Percentiles rank a stretch among this genome's conserved stretches.
These are phyloP conservation scores for Rhynchopsitta pachyrhyncha DNA, from an alignment of 2,113 vertebrate genomes.

Conservation along the genomic window DNA sequence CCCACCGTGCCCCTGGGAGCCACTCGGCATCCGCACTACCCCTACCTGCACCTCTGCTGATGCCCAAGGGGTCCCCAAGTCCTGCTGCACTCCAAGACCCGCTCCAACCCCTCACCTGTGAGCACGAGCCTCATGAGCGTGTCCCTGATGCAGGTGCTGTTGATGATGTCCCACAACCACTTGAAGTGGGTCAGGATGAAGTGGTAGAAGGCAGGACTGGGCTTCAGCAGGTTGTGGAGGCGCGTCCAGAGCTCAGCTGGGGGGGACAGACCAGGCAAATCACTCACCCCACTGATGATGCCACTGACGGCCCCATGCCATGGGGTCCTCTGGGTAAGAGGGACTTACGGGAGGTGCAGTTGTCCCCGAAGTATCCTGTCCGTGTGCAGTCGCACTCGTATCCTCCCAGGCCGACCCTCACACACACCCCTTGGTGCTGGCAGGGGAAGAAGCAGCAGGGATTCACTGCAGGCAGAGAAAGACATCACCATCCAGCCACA, in stretches of 20 bases:
- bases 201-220: constrained; percentile 79
- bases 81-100: neutral
- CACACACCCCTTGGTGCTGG: constrained; percentile 87
- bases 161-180: constrained; percentile 89
- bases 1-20: neutral
- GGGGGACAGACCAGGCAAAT: neutral
- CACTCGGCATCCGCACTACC: fast-evolving
- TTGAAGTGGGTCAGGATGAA: constrained; percentile 87
- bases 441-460: constrained; percentile 95
- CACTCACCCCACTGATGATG: fast-evolving
- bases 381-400: constrained; percentile 92
- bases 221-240: constrained; percentile 78
- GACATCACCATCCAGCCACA: neutral
- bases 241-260: constrained; percentile 87
- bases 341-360: constrained; percentile 90
- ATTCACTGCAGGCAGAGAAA: constrained; percentile 77
- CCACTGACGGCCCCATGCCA: fast-evolving
- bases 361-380: constrained; percentile 86
- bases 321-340: fast-evolving
- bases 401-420: constrained; percentile 73
- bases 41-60: neutral
- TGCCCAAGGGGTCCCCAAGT: fast-evolving
- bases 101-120: constrained; percentile 66
- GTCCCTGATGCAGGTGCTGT: constrained; percentile 83
- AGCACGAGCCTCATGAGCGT: constrained; percentile 87